Percentiles rank a stretch among this genome's conserved stretches.
Conservation (phyloP, 2,888 invertebrate genomes). For the Neoascia interrupta region DNA sequence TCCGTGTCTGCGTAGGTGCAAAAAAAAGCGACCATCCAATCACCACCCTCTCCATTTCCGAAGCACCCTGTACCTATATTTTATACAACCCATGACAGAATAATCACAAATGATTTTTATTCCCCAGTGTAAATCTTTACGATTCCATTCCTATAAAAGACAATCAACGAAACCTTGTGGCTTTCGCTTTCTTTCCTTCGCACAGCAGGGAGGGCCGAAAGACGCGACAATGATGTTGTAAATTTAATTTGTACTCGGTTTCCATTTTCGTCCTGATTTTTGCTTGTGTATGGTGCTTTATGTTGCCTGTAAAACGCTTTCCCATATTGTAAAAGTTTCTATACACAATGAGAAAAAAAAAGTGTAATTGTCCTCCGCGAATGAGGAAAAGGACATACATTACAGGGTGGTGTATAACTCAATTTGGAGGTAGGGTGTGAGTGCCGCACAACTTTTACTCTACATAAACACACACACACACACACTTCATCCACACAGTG, state of each 20-base stretch:
- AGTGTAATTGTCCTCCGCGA: slow-evolving; percentile 17
- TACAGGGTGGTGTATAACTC: too few relatives aligned
- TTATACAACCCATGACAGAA: background rate
- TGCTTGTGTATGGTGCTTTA: slow-evolving; percentile 34
- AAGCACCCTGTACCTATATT: too few relatives aligned
- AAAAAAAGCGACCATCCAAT: too few relatives aligned
- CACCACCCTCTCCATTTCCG: background rate
- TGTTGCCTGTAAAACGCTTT: slow-evolving; percentile 49
- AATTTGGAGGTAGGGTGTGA: background rate
- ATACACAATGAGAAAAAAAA: background rate
- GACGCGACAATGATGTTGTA: slow-evolving; percentile 44
- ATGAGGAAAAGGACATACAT: slow-evolving; percentile 25
- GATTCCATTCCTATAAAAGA: background rate
- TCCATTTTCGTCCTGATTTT: slow-evolving; percentile 51
- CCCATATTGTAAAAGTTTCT: slow-evolving; percentile 46
- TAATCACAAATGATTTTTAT: slow-evolving; percentile 7
- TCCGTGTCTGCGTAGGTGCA: too few relatives aligned
- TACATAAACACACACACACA: too few relatives aligned
- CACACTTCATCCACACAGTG: slow-evolving; percentile 7
- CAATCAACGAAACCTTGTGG: slow-evolving; percentile 14
- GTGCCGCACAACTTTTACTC: slow-evolving; percentile 13
- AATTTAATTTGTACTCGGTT: slow-evolving; percentile 54
- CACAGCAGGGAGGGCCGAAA: background rate
- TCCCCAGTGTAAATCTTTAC: slow-evolving; percentile 13
- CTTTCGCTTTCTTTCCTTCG: slow-evolving; percentile 23